A percentile compares a stretch with the other conserved stretches of the same genome.
phyloP scores from a whole-genome alignment of 2,888 invertebrate species.

The Hyalella azteca region DNA sequence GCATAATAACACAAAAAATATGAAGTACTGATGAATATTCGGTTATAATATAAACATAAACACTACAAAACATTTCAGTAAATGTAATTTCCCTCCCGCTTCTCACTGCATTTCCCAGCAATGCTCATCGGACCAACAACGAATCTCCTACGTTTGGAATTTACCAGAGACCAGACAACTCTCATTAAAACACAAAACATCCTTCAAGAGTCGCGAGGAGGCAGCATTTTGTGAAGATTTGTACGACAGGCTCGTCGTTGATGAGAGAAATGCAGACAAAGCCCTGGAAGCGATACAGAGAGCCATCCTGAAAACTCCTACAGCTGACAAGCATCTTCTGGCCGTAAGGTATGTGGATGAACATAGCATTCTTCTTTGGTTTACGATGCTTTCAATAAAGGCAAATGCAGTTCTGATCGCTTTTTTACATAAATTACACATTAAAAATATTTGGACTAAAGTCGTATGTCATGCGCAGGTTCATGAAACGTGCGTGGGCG shows the following conservation, averaged over 20 bases:
- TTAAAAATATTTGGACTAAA: too few relatives aligned
- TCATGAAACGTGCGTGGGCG: conserved; percentile 57
- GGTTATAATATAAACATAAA: background rate
- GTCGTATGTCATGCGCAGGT: conserved; percentile 18
- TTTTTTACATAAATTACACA: too few relatives aligned
- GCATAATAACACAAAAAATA: background rate
- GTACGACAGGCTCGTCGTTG: conserved; percentile 49
- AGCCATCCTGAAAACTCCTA: conserved; percentile 47
- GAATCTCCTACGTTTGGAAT: conserved; percentile 45
- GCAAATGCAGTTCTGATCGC: too few relatives aligned
- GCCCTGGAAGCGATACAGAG: conserved; percentile 49
- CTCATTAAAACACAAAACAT: conserved; percentile 27
- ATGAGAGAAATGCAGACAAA: conserved; percentile 47
- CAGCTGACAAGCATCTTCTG: conserved; percentile 37
- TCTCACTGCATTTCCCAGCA: conserved; percentile 23
- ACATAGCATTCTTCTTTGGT: too few relatives aligned
- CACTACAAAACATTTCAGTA: background rate
- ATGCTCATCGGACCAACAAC: conserved; percentile 44
- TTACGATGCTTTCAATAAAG: too few relatives aligned
- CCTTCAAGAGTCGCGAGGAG: conserved; percentile 45
- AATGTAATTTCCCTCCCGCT: background rate
- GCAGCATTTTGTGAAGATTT: conserved; percentile 45
- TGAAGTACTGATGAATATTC: background rate
- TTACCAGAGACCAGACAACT: conserved; percentile 39
- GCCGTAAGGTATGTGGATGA: too few relatives aligned